These are phyloP conservation scores for Hyles lineata DNA, from an alignment of 2,888 invertebrate genomes.

Conservation along the genomic window DNA sequence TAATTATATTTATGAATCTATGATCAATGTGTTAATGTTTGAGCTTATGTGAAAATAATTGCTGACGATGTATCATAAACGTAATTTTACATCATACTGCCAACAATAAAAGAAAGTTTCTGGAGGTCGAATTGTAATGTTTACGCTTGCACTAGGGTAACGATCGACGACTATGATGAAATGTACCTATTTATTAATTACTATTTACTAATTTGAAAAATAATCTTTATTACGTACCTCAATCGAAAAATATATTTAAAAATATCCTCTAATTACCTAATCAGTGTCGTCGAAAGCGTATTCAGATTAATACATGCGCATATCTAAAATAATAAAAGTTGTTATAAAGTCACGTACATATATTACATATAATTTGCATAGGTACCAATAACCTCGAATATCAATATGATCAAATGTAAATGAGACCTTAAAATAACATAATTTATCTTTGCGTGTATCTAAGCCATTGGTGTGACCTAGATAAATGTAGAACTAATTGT, in stretches of 20 bases:
- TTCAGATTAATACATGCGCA: not conserved
- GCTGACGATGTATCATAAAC: not conserved
- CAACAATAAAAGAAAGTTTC: conserved; percentile 48
- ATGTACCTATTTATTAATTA: too few relatives aligned
- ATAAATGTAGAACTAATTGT: not conserved
- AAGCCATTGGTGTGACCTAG: conserved; percentile 7
- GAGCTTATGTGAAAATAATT: conserved; percentile 12
- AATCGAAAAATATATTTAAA: too few relatives aligned
- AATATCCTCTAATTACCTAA: too few relatives aligned
- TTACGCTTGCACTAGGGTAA: conserved; percentile 45
- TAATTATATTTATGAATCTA: not conserved
- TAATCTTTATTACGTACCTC: not conserved
- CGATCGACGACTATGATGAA: conserved; percentile 10
- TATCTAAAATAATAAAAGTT: not conserved
- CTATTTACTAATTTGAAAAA: not conserved
- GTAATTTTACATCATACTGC: conserved; percentile 26
- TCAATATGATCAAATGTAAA: not conserved
- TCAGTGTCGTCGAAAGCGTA: not conserved
- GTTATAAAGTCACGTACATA: not conserved
- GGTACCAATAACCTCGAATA: not conserved
- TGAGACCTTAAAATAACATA: not conserved
- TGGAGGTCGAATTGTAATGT: conserved; percentile 55
- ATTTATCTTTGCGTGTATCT: not conserved
- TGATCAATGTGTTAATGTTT: not conserved
- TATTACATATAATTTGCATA: too few relatives aligned